These are phyloP conservation scores for Thaumatotibia leucotreta DNA, from an alignment of 1,140 invertebrate genomes.

Conservation along the genomic window DNA sequence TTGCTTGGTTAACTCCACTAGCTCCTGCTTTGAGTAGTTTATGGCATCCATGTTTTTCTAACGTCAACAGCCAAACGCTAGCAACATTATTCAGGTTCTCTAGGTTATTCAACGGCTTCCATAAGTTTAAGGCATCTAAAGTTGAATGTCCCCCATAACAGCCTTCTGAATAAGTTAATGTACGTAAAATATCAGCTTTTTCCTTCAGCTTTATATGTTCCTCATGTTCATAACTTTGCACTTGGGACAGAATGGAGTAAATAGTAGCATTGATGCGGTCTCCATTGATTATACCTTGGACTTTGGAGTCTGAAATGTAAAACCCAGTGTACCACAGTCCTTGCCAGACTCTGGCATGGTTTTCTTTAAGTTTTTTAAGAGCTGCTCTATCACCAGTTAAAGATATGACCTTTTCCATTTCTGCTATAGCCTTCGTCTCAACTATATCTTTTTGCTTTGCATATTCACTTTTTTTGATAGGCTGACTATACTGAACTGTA, in stretches of 20 bases:
- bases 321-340: constrained; percentile 91
- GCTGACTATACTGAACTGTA: constrained; percentile 81
- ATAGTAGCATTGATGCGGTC: constrained; percentile 94
- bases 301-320: constrained; percentile 91
- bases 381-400: constrained; percentile 67
- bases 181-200: constrained; percentile 79
- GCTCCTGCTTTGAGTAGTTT: constrained; percentile 87
- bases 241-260: constrained; percentile 91
- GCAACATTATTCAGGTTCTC: constrained; percentile 86
- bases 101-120: constrained; percentile 85
- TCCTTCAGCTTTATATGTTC: constrained; percentile 72
- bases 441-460: constrained; percentile 75
- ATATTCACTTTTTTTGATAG: constrained; percentile 75
- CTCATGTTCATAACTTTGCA: constrained; percentile 81
- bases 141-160: constrained; percentile 94
- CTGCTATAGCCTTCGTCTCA: constrained; percentile 73
- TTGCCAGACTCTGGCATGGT: constrained; percentile 86
- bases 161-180: constrained; percentile 88
- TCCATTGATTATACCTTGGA: constrained; percentile 89
- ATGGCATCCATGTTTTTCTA: constrained; percentile 92
- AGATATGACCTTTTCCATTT: constrained; percentile 79
- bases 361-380: constrained; percentile 73
- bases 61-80: constrained; percentile 90
- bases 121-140: constrained; percentile 84
- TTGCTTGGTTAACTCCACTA: constrained; percentile 91